A percentile compares a stretch with the other conserved stretches of the same genome.
phyloP scores from a whole-genome alignment of 2,797 vertebrate species.

The Chaunax sp. region DNA sequence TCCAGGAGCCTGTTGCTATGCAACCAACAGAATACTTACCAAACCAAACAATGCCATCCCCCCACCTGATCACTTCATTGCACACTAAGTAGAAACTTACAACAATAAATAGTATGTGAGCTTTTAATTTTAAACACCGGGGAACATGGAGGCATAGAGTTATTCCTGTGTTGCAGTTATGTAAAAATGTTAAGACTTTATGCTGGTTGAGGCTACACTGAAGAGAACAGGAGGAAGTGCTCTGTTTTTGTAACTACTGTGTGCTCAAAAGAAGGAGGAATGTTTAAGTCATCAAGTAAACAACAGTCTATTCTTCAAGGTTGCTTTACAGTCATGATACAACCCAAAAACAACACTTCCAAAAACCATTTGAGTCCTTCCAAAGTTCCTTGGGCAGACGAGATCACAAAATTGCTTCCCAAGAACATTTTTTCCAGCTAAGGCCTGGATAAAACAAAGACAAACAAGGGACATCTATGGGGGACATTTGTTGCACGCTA shows the following conservation, averaged over 20 bases:
- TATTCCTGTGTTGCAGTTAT: constrained; percentile 75
- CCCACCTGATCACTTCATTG: constrained; percentile 88
- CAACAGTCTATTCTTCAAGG: constrained; percentile 52
- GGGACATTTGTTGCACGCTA: constrained; percentile 4
- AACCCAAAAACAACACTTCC: constrained; percentile 68
- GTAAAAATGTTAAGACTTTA: constrained; percentile 65
- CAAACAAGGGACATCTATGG: constrained; percentile 29
- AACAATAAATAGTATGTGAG: constrained; percentile 89
- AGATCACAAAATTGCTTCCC: constrained; percentile 42
- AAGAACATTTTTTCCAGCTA: constrained; percentile 33
- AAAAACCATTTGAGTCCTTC: constrained; percentile 48
- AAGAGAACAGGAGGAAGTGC: constrained; percentile 50
- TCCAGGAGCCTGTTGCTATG: constrained; percentile 92
- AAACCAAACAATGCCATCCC: constrained; percentile 98
- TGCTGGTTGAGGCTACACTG: constrained; percentile 58
- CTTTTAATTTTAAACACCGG: constrained; percentile 88
- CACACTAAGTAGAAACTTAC: constrained; percentile 89
- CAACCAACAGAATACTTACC: constrained; percentile 94
- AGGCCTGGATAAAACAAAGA: constrained; percentile 35
- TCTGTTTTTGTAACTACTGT: constrained; percentile 55
- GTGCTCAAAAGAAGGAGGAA: constrained; percentile 53
- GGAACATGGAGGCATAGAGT: constrained; percentile 68
- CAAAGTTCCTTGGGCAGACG: constrained; percentile 52
- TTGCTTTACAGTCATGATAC: constrained; percentile 50
- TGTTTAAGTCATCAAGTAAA: constrained; percentile 73